Evolutionary conservation across 2,797 vertebrate genomes (phyloP), one percentile per base, ranked within the genome.

Genomic region (Eulemur mongoz): DNA sequence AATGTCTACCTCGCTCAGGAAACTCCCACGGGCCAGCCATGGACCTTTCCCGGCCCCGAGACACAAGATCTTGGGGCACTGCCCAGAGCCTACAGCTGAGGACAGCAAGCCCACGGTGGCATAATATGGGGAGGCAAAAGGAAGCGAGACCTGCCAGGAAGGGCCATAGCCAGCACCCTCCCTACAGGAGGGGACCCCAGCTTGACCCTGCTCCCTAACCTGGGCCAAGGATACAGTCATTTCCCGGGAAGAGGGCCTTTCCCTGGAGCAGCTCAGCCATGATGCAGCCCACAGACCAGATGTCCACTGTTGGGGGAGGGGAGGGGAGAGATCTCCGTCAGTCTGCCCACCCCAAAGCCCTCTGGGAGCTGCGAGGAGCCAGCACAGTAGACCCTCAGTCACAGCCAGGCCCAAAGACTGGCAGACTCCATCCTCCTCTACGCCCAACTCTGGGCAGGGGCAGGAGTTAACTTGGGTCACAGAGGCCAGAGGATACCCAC

Each of bases 201-300:
- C 40, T 67, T 50, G 14, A 54, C 38, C 23, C 76, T 59, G 5
- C 78, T 92, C 9, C 87, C 78, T 67, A 5, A 11, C 75, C 50
- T 40, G 61, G 73, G 32, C 87, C 91, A 99, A 99, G 99, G 99
- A 99, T 99, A 99, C 99, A 99, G 98, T 99, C 99, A 27, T 98
- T 99, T 96, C 99, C 99, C 8, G 99, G 99, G 97, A 99, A 99
- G 45, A 99, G 99, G 93, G 99, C 99, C 98, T 99, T 99, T 78
- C 99, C 99, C 97, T 99, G 99, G 96, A 99, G 97, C 61, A 99
- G 99, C 97, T 99, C 99, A 72, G 99, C 99, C 99, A 99, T 99
- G 97, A 99, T 99, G 98, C 99, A 99, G 78, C 99, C 99, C 94
- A 99, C 99, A 0, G 99, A 99, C 99, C 99, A 99, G 98, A 99